Evolutionary conservation across 2,888 invertebrate species (phyloP).

Genomic region (Brachylomia viminalis): DNA sequence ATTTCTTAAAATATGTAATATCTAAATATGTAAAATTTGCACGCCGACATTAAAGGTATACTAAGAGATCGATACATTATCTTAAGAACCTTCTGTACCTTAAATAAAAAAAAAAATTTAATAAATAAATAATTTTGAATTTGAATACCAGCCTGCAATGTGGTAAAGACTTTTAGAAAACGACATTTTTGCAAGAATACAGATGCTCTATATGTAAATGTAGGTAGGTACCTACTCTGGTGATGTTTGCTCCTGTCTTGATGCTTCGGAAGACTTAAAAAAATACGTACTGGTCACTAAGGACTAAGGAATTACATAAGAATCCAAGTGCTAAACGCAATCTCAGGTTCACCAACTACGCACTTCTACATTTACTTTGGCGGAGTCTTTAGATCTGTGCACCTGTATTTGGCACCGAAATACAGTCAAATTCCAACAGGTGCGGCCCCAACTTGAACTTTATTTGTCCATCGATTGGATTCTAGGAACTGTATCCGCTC

Average conservation of each 20-base stretch:
- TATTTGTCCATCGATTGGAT: slow-evolving; percentile 21
- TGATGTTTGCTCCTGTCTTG: neutral
- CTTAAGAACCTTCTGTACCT: too few species aligned
- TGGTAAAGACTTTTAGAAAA: neutral
- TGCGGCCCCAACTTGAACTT: slow-evolving; percentile 23
- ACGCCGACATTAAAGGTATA: too few species aligned
- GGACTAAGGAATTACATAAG: neutral
- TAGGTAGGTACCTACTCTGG: neutral
- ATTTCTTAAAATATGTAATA: too few species aligned
- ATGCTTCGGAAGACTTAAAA: neutral
- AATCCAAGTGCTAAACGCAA: neutral
- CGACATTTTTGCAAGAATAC: neutral
- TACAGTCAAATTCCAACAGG: slow-evolving; percentile 5
- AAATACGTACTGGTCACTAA: neutral
- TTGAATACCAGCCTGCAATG: neutral
- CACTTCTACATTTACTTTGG: neutral
- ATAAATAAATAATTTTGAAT: too few species aligned
- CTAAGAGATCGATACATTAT: too few species aligned
- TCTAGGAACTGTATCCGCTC: slow-evolving; percentile 23
- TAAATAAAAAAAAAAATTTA: too few species aligned
- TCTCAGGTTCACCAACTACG: too few species aligned
- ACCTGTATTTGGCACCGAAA: slow-evolving; percentile 2
- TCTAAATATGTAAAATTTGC: too few species aligned
- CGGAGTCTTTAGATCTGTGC: neutral
- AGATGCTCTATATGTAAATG: neutral